These are phyloP conservation scores for Mormyrus iriodes DNA, from an alignment of 2,113 vertebrate species.

Conservation along the genomic window DNA sequence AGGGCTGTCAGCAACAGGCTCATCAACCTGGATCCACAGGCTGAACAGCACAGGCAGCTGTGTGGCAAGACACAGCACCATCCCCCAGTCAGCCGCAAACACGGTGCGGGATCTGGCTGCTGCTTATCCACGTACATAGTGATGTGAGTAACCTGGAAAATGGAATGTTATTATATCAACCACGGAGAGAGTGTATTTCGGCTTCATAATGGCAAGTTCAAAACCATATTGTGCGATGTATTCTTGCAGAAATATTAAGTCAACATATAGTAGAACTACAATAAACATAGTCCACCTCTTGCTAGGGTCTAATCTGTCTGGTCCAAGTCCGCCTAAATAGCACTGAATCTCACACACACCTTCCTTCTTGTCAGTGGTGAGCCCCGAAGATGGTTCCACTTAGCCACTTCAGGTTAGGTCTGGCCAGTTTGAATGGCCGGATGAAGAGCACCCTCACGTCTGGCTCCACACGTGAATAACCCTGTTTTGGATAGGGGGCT, in stretches of 20 bases:
- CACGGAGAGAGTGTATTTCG: not conserved
- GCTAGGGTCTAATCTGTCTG: not conserved
- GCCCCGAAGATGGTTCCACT: not conserved
- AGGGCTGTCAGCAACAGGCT: not conserved
- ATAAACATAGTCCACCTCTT: not conserved
- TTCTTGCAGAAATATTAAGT: not conserved
- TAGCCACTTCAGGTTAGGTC: not conserved
- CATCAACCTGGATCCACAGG: not conserved
- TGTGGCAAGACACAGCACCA: not conserved
- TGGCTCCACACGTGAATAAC: not conserved
- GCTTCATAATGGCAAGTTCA: not conserved
- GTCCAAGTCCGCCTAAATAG: not conserved
- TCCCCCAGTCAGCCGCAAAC: not conserved
- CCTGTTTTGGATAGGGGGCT: not conserved
- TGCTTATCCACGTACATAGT: not conserved
- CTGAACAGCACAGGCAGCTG: not conserved
- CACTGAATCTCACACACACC: not conserved
- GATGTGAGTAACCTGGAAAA: not conserved
- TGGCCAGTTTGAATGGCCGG: no score
- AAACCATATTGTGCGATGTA: not conserved
- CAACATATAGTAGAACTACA: not conserved
- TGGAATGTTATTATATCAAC: not conserved
- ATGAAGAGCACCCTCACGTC: no score
- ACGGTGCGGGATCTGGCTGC: not conserved
- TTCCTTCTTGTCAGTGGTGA: not conserved